phyloP scores from a whole-genome alignment of 2,888 invertebrate genomes.

The Acanthosepion pharaonis region DNA sequence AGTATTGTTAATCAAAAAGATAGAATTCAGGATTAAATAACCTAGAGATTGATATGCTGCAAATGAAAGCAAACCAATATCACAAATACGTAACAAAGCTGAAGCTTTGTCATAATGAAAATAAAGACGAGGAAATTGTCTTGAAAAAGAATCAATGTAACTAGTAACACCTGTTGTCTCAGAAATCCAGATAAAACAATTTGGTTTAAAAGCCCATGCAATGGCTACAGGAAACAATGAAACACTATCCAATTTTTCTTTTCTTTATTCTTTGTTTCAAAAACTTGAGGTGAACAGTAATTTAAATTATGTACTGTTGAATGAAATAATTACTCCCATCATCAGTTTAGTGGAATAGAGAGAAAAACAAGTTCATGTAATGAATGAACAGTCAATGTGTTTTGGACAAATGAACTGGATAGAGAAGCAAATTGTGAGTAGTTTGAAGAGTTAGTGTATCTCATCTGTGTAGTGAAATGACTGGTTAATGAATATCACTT shows the following conservation, averaged over 20 bases:
- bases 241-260: not conserved
- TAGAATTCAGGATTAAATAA: too few species aligned
- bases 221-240: too few species aligned
- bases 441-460: not conserved
- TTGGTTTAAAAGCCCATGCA: too few species aligned
- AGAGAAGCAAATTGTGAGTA: not conserved
- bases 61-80: too few species aligned
- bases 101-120: too few species aligned
- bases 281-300: slow-evolving; percentile 33
- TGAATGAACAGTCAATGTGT: not conserved
- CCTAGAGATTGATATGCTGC: too few species aligned
- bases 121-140: not conserved
- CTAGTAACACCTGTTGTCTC: too few species aligned
- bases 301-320: slow-evolving; percentile 33
- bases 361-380: not conserved
- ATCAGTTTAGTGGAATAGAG: not conserved
- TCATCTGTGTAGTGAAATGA: too few species aligned
- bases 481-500: too few species aligned
- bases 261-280: not conserved
- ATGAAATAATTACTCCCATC: not conserved
- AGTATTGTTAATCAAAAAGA: too few species aligned
- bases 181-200: too few species aligned
- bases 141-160: not conserved
- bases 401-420: not conserved
- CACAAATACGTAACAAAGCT: too few species aligned